Base-by-base conservation (phyloP, 2,113 vertebrate genomes). In the Vireo altiloquus region DNA sequence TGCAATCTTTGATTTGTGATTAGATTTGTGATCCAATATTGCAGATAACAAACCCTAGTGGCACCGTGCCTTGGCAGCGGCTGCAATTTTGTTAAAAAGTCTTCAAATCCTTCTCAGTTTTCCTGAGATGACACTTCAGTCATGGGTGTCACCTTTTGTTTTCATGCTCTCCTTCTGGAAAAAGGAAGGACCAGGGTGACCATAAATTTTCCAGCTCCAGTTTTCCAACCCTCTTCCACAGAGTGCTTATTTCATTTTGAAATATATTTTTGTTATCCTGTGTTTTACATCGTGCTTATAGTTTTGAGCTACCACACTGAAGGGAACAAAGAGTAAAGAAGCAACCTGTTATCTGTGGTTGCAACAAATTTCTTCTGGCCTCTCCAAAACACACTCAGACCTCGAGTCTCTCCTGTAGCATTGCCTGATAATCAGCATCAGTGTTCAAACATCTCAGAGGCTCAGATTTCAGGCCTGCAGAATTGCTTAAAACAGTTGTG, bases 51-150 rank as follows among this genome's bases (percentile, higher is more conserved):
- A 80, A n/a, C 27, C 46, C 31, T 24, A 25, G 14, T 60, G 27
- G 47, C 33, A 30, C 33, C 0, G 0, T 28, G 49, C 17, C 53
- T 78, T 87, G 72, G 35, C 24, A 50, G 9, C 0, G 1, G 11
- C 15, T 61, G 16, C 27, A 49, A 21, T 82, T 47, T 27, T 82
- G 13, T 33, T 78, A 18, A 81, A 42, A 81, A 82, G 7, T 25
- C 61, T 63, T 75, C 56, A 81, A 31, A 56, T 11, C 7, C 35
- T 84, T 69, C 30, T 20, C 13, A 44, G 11, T 35, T 89, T 78
- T 87, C 24, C 64, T 56, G 49, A 84, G 8, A 13, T 64, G 0
- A 22, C 40, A 42, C 12, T 87, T 90, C 44, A 60, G 37, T n/a
- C 28, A 15, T 40, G 39, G 47, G 42, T 57, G 15, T 10, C 59